Base-by-base conservation (phyloP, 2,797 vertebrate species). In the Rhinophrynus dorsalis region DNA sequence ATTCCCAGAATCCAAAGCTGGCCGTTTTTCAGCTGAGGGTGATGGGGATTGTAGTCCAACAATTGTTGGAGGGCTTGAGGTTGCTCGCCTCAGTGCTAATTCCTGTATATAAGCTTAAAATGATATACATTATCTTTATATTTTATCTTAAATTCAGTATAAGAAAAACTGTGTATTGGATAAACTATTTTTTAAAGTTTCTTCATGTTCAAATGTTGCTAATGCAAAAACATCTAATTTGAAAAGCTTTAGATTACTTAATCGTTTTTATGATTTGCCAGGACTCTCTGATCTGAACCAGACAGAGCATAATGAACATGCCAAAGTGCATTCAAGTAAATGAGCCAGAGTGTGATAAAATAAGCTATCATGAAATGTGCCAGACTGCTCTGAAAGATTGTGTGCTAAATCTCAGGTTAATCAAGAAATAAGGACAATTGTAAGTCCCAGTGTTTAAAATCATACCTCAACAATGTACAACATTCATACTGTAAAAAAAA, bases 291-390 rank as follows among this genome's bases (percentile, higher is more conserved):
- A 73, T 73, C 55, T 44, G 70, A 66, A 73, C 44, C 70, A 73
- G 70, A 66, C 70, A 73, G 47, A 60, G 62, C 27, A 12, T 52
- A 54, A 27, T 32, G 27, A 54, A 51, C 38, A 54, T 15, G 55
- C 70, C 70, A 73, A 63, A 72, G 61, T 72, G 68, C 60, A 57
- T 40, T 71, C 57, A 42, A 42, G 58, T 47, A 44, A 63, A 57
- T 30, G 44, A 58, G 61, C 61, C 61, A 62, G 66, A 59, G 55
- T 54, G 70, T 73, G 62, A 73, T 73, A 73, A 73, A 66, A 67
- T 33, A 67, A 67, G 37, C 29, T 33, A 72, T 51, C 26, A 4
- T 57, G n/a, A 64, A 58, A 44, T 37, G 33, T 38, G 59, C 52
- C 68, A 71, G 68, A 64, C 52, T 24, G 40, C 54, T 50, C 37